phyloP scores from a whole-genome alignment of 2,797 vertebrate species.

The Propithecus deckenii region DNA sequence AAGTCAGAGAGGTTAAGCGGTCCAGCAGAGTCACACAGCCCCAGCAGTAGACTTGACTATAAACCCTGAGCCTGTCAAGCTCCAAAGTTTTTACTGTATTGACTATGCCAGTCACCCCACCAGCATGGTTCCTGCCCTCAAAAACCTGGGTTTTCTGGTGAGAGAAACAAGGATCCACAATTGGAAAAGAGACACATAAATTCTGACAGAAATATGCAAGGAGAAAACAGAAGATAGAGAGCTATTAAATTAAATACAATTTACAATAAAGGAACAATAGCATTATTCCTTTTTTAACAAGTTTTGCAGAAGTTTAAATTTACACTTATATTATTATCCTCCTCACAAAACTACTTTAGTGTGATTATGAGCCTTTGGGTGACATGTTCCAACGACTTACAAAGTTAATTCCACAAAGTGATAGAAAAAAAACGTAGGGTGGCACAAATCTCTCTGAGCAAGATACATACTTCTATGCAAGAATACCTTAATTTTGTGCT shows the following conservation, averaged over 20 bases:
- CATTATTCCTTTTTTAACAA: not conserved
- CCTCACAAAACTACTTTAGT: not conserved
- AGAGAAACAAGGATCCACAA: not conserved
- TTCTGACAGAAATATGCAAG: not conserved
- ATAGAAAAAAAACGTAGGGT: not conserved
- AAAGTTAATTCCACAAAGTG: constrained; percentile 21
- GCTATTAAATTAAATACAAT: not conserved
- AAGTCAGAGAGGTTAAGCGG: not conserved
- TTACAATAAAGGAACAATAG: not conserved
- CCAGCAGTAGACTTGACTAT: not conserved
- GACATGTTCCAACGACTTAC: not conserved
- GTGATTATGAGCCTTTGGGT: not conserved
- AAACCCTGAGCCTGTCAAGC: not conserved
- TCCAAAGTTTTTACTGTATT: not conserved
- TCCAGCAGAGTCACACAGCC: not conserved
- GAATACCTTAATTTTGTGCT: not conserved
- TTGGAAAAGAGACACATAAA: not conserved
- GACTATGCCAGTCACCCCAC: not conserved
- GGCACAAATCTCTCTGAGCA: not conserved
- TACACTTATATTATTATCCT: not conserved
- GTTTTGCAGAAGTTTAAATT: not conserved
- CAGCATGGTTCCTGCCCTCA: not conserved
- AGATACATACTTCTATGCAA: not conserved
- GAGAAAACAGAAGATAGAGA: not conserved
- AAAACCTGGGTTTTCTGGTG: not conserved